Percentiles rank a stretch among this genome's conserved stretches.
Conservation (phyloP, 92 coral and sea anemone genomes). For the Zoanthus solanderi region DNA sequence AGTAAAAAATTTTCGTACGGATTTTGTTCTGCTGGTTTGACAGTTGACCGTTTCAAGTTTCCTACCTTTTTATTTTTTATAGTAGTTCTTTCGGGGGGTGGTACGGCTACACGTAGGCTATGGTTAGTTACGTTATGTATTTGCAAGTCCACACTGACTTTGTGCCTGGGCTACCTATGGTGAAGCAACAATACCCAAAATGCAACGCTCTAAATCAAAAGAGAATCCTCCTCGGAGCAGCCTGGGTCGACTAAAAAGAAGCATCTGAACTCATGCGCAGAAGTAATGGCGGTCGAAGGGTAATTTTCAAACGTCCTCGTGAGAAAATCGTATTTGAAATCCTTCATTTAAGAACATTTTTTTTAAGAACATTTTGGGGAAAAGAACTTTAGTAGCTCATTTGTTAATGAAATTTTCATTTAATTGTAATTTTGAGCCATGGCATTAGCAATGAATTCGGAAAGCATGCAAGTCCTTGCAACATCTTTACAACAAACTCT, state of each 20-base stretch:
- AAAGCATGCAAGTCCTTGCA: slow-evolving; percentile 74
- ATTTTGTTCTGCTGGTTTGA: no score
- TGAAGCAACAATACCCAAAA: no score
- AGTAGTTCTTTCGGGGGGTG: no score
- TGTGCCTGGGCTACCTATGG: no score
- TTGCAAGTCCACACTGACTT: no score
- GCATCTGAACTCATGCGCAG: slow-evolving; percentile 39
- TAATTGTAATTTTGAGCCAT: slow-evolving; percentile 2
- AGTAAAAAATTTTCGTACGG: no score
- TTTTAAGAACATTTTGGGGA: not conserved
- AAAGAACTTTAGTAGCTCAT: not conserved
- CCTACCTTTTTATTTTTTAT: no score
- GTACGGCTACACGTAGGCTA: no score
- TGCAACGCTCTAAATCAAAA: no score
- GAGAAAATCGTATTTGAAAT: not conserved
- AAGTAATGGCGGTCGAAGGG: slow-evolving; percentile 45
- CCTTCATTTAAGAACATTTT: not conserved
- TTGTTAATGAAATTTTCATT: not conserved
- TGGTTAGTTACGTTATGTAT: no score
- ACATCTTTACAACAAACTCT: slow-evolving; percentile 82
- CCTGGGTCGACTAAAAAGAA: slow-evolving; percentile 48
- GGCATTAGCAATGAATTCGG: slow-evolving; percentile 61
- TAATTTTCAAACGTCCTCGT: not conserved
- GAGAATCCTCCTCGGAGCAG: not conserved
- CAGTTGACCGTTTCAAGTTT: no score